phyloP scores from a whole-genome alignment of 2,113 vertebrate genomes.

The Eidolon helvum region DNA sequence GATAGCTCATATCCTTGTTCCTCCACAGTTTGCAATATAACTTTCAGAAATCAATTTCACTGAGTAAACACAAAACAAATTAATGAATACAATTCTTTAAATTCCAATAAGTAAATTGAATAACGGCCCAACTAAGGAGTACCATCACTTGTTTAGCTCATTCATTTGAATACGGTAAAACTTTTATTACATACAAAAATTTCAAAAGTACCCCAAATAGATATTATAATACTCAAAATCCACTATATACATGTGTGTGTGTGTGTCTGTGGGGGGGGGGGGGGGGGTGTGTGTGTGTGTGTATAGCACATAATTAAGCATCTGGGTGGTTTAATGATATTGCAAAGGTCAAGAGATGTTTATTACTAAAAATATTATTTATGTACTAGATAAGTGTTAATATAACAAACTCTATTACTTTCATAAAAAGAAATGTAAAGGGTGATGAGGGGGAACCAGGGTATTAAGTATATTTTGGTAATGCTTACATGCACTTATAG shows the following conservation, averaged over 20 bases:
- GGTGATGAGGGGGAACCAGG: not conserved
- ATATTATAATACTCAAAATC: not conserved
- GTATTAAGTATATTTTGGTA: not conserved
- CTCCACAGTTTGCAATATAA: not conserved
- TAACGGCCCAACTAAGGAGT: not conserved
- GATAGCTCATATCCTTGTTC: not conserved
- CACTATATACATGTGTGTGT: not conserved
- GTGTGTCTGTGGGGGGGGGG: too few species aligned
- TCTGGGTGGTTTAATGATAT: not conserved
- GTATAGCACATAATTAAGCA: not conserved
- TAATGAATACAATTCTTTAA: not conserved
- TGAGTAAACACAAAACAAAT: not conserved
- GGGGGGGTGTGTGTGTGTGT: too few species aligned
- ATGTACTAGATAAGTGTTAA: not conserved
- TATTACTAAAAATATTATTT: not conserved
- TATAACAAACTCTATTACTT: not conserved
- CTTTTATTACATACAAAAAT: not conserved
- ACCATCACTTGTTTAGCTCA: not conserved
- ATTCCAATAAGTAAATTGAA: not conserved
- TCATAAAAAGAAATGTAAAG: not conserved
- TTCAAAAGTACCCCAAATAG: not conserved
- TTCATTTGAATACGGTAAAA: not conserved
- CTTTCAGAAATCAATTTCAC: not conserved
- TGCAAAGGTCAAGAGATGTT: not conserved
- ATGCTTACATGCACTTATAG: not conserved